Evolutionary conservation across 2,797 vertebrate species (phyloP), one percentile per base, ranked within the genome.

Genomic region (Sparidentex hasta): DNA sequence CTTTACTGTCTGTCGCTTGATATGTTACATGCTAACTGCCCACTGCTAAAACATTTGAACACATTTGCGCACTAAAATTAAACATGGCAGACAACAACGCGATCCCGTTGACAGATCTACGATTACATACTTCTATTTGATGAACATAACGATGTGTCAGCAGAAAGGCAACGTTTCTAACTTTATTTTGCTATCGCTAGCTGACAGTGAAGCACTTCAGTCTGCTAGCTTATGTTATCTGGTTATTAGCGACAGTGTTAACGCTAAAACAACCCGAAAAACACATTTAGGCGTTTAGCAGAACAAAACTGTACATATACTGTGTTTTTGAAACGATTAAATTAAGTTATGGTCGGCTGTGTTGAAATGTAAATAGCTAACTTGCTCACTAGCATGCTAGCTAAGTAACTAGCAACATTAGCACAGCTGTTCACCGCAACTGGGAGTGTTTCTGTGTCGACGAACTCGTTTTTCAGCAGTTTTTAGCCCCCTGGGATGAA

Each of bases 361-460:
- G 56, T 11, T 11, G 0, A n/a, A 21, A 16, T 14, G 57, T 74
- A 18, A 54, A 52, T 2, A 54, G 4, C 20, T 1, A n/a, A 4
- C 12, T 38, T 38, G 38, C 38, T 11, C 38, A 17, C 25, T 83
- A 83, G 65, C 76, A 27, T 79, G 76, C 79, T 77, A 83, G 64
- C 66, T 78, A 57, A 2, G 9, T 11, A 8, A 11, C 47, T 85
- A 84, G 77, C 85, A 62, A 14, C 61, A 54, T 58, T 68, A 77
- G 51, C 67, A 38, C 23, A 41, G 33, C 25, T 29, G 29, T 55
- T 66, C 2, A 2, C 0, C 7, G 43, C 25, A 56, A 52, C 29
- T 16, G 7, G 0, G 0, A 2, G 5, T 38, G 13, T 11, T 16
- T 29, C 17, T 1, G 1, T 6, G 18, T 8, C 14, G 2, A 25